phyloP scores from a whole-genome alignment of 2,113 vertebrate genomes.

The Lichenostomus cassidix region DNA sequence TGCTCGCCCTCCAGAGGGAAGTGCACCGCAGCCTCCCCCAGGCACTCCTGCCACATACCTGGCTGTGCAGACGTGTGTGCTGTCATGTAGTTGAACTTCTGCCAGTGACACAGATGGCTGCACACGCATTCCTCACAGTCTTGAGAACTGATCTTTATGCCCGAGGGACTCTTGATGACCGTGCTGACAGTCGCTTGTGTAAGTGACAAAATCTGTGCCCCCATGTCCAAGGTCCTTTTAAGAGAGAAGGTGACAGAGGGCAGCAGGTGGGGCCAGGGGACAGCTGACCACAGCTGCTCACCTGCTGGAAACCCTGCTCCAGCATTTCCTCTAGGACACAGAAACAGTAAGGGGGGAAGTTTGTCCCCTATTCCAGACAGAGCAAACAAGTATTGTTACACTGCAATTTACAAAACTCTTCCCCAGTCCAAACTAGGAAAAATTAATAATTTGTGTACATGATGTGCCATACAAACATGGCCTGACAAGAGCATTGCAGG shows the following conservation, averaged over 20 bases:
- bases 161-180: rapidly evolving
- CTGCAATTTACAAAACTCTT: neutral
- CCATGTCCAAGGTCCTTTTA: neutral
- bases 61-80: neutral
- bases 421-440: neutral
- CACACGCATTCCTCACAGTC: neutral
- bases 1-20: neutral
- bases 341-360: neutral
- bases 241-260: neutral
- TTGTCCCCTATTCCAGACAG: neutral
- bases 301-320: neutral
- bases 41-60: neutral
- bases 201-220: neutral
- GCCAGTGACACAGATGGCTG: neutral
- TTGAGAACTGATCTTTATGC: neutral
- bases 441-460: neutral
- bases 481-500: neutral
- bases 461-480: too few relatives aligned
- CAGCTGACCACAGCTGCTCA: neutral
- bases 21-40: rapidly evolving
- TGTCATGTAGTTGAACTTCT: rapidly evolving
- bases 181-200: neutral
- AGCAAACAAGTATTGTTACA: neutral
- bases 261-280: neutral
- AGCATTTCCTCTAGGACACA: neutral